Percentiles rank a stretch among this genome's conserved stretches.
These are phyloP conservation scores for Tinea pellionella DNA, from an alignment of 2,888 invertebrate genomes.

Conservation along the genomic window DNA sequence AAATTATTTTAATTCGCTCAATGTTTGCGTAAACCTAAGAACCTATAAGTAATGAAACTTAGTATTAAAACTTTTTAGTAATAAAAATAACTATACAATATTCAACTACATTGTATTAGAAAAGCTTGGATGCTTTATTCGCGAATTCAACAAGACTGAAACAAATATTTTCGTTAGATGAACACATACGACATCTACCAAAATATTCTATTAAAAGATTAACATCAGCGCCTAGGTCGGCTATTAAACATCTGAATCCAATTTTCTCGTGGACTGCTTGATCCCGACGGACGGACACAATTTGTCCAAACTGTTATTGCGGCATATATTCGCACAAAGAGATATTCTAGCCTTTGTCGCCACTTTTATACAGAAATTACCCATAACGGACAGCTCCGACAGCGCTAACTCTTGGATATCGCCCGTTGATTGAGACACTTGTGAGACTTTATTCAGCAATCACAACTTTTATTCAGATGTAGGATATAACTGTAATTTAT, in stretches of 20 bases:
- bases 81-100: neutral
- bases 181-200: slow-evolving; percentile 1
- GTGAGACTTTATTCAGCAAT: slow-evolving; percentile 62
- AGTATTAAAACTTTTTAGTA: no score
- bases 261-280: slow-evolving; percentile 11
- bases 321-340: slow-evolving; percentile 4
- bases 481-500: neutral
- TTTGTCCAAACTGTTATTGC: slow-evolving; percentile 63
- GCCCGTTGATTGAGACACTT: slow-evolving; percentile 65
- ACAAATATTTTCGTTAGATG: slow-evolving; percentile 2
- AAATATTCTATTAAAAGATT: slow-evolving; percentile 14
- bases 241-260: slow-evolving; percentile 14
- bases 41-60: no score
- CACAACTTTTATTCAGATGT: slow-evolving; percentile 36
- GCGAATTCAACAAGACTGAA: neutral
- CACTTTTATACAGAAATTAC: slow-evolving; percentile 49
- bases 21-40: no score
- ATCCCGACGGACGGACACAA: slow-evolving; percentile 34
- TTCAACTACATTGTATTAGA: neutral
- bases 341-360: slow-evolving; percentile 22
- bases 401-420: slow-evolving; percentile 52
- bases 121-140: neutral
- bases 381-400: slow-evolving; percentile 50
- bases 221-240: slow-evolving; percentile 8
- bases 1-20: no score